These are phyloP conservation scores for Gobio occitaniae DNA, from an alignment of 2,797 vertebrate species.

Conservation along the genomic window DNA sequence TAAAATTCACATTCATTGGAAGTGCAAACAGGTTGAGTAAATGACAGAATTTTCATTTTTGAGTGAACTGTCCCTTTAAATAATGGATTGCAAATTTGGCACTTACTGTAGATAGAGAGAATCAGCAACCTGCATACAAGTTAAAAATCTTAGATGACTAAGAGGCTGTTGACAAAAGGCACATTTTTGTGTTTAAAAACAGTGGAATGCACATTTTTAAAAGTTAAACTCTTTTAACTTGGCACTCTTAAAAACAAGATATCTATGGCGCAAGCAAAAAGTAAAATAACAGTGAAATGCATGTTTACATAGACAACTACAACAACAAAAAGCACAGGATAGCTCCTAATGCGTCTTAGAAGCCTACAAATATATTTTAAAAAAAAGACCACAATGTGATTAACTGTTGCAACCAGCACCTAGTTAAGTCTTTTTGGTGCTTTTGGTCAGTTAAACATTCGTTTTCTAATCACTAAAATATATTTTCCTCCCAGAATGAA, in stretches of 20 bases:
- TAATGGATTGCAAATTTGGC: neutral
- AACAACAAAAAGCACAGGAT: neutral
- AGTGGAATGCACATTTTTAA: neutral
- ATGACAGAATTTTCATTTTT: neutral
- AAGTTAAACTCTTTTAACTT: neutral
- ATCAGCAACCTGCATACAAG: neutral
- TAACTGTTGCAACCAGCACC: neutral
- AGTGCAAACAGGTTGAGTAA: neutral
- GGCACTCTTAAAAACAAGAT: neutral
- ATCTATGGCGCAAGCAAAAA: neutral
- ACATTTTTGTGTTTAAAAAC: constrained; percentile 1
- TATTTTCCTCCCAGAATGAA: constrained; percentile 61
- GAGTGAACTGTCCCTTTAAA: neutral
- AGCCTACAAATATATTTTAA: neutral
- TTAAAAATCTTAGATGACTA: neutral
- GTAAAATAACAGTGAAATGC: neutral
- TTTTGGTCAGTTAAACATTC: neutral
- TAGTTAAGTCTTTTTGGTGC: neutral
- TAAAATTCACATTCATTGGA: neutral
- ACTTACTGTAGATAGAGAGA: neutral
- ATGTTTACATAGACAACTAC: neutral
- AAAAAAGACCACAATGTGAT: neutral
- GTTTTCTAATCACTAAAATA: constrained; percentile 31
- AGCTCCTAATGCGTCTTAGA: neutral
- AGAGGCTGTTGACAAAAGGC: neutral